Conservation (phyloP, 2,797 vertebrate species). For the Gymnothorax javanicus region DNA sequence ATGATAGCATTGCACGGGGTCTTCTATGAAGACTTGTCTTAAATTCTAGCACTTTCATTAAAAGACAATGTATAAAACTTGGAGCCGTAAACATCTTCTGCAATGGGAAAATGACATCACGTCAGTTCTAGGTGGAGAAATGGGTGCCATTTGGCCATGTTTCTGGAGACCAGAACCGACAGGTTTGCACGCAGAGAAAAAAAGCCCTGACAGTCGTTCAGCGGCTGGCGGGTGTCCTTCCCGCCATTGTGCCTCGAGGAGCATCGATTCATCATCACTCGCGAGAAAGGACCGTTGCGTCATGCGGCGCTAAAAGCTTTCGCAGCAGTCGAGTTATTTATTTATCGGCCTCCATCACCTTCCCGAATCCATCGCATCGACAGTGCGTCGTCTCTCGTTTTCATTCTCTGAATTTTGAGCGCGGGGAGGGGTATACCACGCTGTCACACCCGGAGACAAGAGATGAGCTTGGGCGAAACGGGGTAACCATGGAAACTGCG, state of each 20-base stretch:
- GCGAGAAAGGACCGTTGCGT: background rate
- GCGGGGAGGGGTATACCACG: constrained; percentile 49
- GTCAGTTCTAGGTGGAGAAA: background rate
- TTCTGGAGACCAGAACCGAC: background rate
- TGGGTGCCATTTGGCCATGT: background rate
- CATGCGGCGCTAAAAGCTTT: background rate
- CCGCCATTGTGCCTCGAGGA: background rate
- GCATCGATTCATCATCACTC: background rate
- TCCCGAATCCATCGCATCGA: constrained; percentile 13
- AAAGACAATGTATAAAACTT: background rate
- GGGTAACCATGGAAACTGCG: constrained; percentile 79
- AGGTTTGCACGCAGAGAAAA: background rate
- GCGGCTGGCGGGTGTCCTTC: background rate
- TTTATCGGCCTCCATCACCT: background rate
- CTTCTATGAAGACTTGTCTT: background rate
- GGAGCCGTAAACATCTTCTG: background rate
- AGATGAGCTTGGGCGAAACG: constrained; percentile 65
- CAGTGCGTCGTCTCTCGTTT: constrained; percentile 33
- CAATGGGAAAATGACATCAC: background rate
- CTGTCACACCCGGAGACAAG: constrained; percentile 57
- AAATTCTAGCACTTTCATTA: background rate
- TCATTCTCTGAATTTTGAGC: constrained; percentile 45
- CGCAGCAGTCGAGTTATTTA: background rate
- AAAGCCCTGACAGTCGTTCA: background rate
- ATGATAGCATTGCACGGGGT: background rate